These are phyloP conservation scores for Pteria penguin DNA, from an alignment of 2,888 invertebrate species.

Conservation along the genomic window DNA sequence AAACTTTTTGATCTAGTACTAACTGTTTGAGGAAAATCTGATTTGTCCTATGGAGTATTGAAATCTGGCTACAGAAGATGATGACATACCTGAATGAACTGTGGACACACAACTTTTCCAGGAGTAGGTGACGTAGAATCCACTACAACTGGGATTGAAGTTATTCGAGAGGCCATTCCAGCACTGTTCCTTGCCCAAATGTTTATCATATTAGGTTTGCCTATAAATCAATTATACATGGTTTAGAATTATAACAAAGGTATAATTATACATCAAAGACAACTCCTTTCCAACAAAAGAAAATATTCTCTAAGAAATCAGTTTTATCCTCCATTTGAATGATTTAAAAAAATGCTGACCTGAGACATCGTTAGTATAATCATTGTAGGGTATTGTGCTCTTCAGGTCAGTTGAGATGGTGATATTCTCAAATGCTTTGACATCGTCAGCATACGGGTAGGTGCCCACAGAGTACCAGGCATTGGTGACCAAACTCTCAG, in stretches of 20 bases:
- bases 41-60: no score
- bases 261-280: no score
- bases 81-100: conserved; percentile 36
- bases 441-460: conserved; percentile 29
- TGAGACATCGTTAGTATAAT: conserved; percentile 7
- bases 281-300: not conserved
- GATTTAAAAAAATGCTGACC: no score
- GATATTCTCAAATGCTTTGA: conserved; percentile 13
- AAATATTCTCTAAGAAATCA: not conserved
- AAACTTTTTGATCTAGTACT: no score
- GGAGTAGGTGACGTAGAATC: conserved; percentile 21
- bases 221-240: no score
- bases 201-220: conserved; percentile 40
- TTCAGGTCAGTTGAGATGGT: conserved; percentile 17
- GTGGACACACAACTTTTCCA: conserved; percentile 35
- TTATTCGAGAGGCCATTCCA: conserved; percentile 23
- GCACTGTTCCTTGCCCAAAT: conserved; percentile 40
- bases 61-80: no score
- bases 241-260: no score
- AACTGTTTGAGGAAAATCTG: no score
- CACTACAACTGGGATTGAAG: conserved; percentile 28
- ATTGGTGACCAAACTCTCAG: conserved; percentile 13
- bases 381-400: conserved; percentile 20
- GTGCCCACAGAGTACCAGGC: conserved; percentile 38
- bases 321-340: not conserved